Evolutionary conservation across 2,888 invertebrate genomes (phyloP).

Genomic region (Drosophila nr. perissopoda): DNA sequence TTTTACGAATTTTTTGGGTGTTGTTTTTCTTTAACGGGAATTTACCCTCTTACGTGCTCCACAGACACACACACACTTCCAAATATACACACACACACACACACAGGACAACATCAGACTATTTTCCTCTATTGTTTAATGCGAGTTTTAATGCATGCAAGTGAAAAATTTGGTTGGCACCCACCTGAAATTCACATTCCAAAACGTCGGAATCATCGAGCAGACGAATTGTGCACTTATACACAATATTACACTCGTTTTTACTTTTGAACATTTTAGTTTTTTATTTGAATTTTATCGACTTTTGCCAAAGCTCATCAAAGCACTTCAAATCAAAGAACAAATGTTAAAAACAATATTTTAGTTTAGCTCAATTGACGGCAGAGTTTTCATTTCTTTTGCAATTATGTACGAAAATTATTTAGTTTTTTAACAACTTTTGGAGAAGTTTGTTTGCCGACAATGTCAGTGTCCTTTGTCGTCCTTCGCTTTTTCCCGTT

Average conservation of each 20-base stretch:
- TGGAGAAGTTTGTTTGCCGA: conserved; percentile 62
- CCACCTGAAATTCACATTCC: conserved; percentile 96
- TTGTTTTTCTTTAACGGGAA: conserved; percentile 7
- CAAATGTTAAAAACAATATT: conserved; percentile 12
- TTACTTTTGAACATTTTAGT: conserved; percentile 85
- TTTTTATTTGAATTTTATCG: conserved; percentile 43
- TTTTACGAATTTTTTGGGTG: background rate
- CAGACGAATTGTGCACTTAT: conserved; percentile 94
- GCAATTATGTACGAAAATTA: conserved; percentile 12
- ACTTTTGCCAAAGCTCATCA: conserved; percentile 50
- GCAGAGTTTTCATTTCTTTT: conserved; percentile 33
- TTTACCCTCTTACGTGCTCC: conserved; percentile 23
- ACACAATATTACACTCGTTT: conserved; percentile 91
- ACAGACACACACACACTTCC: background rate
- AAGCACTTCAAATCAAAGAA: conserved; percentile 11
- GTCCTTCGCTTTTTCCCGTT: conserved; percentile 72
- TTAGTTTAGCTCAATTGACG: conserved; percentile 4
- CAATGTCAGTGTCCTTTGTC: conserved; percentile 77
- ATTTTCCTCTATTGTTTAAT: background rate
- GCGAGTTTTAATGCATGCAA: background rate
- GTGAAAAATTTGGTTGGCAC: conserved; percentile 11
- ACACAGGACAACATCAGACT: conserved; percentile 3
- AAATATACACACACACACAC: background rate
- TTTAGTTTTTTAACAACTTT: conserved; percentile 23
- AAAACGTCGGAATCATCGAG: conserved; percentile 96